A percentile compares a stretch with the other conserved stretches of the same genome.
These are phyloP conservation scores for Lepilemur ruficaudatus DNA, from an alignment of 2,797 vertebrate species.

Conservation along the genomic window DNA sequence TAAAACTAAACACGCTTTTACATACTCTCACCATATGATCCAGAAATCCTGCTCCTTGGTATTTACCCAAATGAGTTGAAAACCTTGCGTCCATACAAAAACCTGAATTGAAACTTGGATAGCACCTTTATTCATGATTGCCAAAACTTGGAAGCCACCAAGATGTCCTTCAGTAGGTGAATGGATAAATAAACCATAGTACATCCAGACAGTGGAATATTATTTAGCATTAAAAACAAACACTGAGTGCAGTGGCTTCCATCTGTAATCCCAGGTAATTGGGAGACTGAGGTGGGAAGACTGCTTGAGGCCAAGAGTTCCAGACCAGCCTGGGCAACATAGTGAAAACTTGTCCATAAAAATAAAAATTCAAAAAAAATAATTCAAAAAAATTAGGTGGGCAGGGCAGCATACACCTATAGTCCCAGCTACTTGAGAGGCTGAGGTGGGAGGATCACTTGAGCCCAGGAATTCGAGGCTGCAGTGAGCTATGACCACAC, in stretches of 20 bases:
- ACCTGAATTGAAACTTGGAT: no score
- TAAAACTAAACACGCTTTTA: neutral
- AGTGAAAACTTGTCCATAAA: neutral
- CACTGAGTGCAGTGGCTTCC: neutral
- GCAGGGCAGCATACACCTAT: neutral
- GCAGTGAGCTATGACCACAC: neutral
- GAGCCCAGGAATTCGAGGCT: neutral
- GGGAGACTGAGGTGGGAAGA: neutral
- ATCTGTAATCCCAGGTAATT: neutral
- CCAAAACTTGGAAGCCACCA: neutral
- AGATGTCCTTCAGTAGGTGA: neutral
- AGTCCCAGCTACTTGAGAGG: neutral
- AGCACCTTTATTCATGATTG: neutral
- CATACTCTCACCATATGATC: neutral
- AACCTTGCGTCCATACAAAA: neutral
- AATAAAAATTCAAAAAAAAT: neutral
- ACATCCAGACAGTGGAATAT: neutral
- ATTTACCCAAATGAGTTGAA: neutral
- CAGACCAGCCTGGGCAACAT: neutral
- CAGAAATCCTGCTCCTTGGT: neutral
- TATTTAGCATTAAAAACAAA: neutral
- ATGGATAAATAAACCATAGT: neutral
- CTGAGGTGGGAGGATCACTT: neutral
- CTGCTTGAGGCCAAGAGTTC: neutral
- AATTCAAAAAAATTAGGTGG: neutral